phyloP scores from a whole-genome alignment of 2,113 vertebrate genomes.

The Hucho hucho region DNA sequence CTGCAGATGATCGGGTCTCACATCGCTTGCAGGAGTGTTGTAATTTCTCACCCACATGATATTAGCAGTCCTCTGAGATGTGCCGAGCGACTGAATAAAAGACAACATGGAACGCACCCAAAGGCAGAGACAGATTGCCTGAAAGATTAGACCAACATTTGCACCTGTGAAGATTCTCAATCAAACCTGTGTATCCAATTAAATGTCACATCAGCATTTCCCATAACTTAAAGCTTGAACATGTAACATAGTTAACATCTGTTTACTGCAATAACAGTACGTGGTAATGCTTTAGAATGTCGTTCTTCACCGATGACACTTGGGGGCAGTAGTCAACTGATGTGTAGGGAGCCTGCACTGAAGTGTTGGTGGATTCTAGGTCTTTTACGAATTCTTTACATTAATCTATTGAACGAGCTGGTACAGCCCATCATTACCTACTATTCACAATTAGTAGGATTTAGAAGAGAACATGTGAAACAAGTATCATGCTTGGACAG shows the following conservation, averaged over 20 bases:
- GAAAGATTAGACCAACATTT: conserved; percentile 40
- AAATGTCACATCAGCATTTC: conserved; percentile 62
- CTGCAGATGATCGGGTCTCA: too few species aligned
- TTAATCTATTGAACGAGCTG: not conserved
- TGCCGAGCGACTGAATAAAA: too few species aligned
- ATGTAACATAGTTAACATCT: conserved; percentile 66
- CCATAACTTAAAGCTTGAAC: conserved; percentile 62
- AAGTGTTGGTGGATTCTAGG: not conserved
- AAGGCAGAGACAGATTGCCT: conserved; percentile 15
- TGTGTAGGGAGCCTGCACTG: conserved; percentile 8
- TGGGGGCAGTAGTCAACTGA: conserved; percentile 67
- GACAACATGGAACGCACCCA: too few species aligned
- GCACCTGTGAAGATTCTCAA: conserved; percentile 37
- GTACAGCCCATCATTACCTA: not conserved
- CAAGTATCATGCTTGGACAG: not conserved
- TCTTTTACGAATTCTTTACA: conserved; percentile 19
- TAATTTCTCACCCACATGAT: too few species aligned
- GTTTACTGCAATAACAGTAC: conserved; percentile 55
- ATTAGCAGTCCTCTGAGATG: too few species aligned
- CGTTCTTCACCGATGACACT: conserved; percentile 39
- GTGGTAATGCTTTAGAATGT: conserved; percentile 6
- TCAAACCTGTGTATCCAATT: conserved; percentile 57
- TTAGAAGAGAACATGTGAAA: not conserved
- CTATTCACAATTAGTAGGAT: not conserved
- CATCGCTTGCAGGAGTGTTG: too few species aligned